Percentiles rank a stretch among this genome's conserved stretches.
These are phyloP conservation scores for Raja brachyura DNA, from an alignment of 2,113 vertebrate species.

Conservation along the genomic window DNA sequence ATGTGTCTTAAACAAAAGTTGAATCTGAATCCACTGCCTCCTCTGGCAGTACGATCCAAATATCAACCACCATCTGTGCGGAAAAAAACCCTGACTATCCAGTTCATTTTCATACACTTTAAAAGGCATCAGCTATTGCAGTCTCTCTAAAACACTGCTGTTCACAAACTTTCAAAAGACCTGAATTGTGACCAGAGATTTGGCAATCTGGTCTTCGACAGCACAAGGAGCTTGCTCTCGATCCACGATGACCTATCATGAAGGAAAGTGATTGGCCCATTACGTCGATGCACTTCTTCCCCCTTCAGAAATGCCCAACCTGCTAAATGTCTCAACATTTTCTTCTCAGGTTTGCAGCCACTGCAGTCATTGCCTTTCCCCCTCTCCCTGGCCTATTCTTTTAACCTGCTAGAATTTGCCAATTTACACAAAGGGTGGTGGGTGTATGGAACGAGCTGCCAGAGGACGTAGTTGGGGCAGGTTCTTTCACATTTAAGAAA, in stretches of 20 bases:
- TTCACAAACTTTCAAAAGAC: not conserved
- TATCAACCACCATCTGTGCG: no score
- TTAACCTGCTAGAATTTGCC: not conserved
- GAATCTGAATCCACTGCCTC: no score
- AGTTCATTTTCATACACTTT: not conserved
- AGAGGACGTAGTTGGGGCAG: no score
- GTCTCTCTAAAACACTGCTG: not conserved
- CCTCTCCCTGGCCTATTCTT: not conserved
- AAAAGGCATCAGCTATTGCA: not conserved
- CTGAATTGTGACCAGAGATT: not conserved
- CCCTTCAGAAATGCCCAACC: not conserved
- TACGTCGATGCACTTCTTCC: not conserved
- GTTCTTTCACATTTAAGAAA: no score
- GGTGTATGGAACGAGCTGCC: no score
- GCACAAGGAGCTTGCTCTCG: no score
- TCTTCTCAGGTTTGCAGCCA: not conserved
- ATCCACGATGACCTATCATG: not conserved
- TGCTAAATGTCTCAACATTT: not conserved
- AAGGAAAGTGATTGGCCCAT: not conserved
- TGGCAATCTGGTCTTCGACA: not conserved
- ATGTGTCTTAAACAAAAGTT: no score
- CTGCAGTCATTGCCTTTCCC: not conserved
- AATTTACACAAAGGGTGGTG: no score
- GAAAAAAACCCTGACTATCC: no score
- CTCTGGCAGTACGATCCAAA: no score